Conservation (phyloP, 1,140 invertebrate species). For the Drosophila arizonae region DNA sequence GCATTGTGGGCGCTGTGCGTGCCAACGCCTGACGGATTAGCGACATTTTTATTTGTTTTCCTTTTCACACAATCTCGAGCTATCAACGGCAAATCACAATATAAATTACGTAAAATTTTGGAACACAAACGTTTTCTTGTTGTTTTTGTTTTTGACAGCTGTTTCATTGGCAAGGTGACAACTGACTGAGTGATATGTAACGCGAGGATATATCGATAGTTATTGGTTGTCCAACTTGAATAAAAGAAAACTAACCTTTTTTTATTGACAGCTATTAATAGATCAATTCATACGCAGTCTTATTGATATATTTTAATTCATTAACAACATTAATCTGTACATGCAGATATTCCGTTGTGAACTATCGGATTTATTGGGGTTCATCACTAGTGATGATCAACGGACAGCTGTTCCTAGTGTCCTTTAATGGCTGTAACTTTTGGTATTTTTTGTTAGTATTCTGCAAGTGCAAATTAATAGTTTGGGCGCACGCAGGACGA, state of each 20-base stretch:
- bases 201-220: neutral
- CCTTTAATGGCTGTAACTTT: too few species aligned
- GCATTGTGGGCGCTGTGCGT: slow-evolving; percentile 49
- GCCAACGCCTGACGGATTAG: slow-evolving; percentile 60
- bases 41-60: slow-evolving; percentile 50
- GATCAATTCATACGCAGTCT: too few species aligned
- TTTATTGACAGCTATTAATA: too few species aligned
- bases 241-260: too few species aligned
- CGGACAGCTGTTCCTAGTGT: neutral
- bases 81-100: slow-evolving; percentile 41
- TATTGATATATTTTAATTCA: too few species aligned
- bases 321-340: too few species aligned
- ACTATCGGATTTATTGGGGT: neutral
- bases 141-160: slow-evolving; percentile 54
- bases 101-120: slow-evolving; percentile 74
- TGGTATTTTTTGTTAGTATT: neutral
- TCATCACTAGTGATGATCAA: neutral
- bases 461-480: too few species aligned
- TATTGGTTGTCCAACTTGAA: neutral
- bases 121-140: slow-evolving; percentile 46
- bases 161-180: slow-evolving; percentile 15
- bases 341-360: neutral
- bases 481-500: too few species aligned
- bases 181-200: slow-evolving; percentile 19
- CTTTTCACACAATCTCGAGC: slow-evolving; percentile 18